Base-by-base conservation (phyloP, 2,113 vertebrate genomes). In the Grantiella picta region DNA sequence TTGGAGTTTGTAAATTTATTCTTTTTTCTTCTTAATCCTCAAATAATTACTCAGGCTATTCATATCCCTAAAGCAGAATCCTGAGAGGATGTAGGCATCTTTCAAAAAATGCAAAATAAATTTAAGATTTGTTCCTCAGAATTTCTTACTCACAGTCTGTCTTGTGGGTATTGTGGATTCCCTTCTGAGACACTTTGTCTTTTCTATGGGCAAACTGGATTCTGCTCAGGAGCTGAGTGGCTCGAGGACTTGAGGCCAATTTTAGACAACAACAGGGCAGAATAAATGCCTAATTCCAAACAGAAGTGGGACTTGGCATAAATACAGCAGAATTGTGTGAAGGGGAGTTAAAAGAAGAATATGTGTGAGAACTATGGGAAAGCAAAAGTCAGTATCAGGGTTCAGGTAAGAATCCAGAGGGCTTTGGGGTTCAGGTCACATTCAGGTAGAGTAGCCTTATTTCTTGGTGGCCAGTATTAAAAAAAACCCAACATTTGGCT, bases 61-160 rank as follows among this genome's bases (percentile, higher is more conserved):
- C 80, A 42, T 40, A 77, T 2, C 4, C 7, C 4, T 54, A 65
- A 77, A 21, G 33, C 2, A 0, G 42, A 89, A 89, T 78, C 54
- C 12, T 31, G 40, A 66, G 42, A 77, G 17, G 6, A 66, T 66
- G 5, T 19, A 53, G 10, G 20, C 15, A 72, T 49, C 68, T 69
- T 83, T 88, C 20, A 59, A 80, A 90, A 85, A 73, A 40, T 45
- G 14, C 13, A 57, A 92, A 89, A 92, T 56, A 69, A 82, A 69
- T 52, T 28, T 52, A 64, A 92, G 18, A 44, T 72, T 68, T 76
- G 8, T 72, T 36, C 12, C 50, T 83, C 76, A 70, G 40, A 86
- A 86, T 61, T 83, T 80, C 64, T 72, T 60, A 20, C 24, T 65
- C 35, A 72, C 29, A 40, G 40, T 18, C 40, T 88, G 36, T 28